phyloP scores from a whole-genome alignment of 2,888 invertebrate genomes.

The Hermaeophaga mercurialis region DNA sequence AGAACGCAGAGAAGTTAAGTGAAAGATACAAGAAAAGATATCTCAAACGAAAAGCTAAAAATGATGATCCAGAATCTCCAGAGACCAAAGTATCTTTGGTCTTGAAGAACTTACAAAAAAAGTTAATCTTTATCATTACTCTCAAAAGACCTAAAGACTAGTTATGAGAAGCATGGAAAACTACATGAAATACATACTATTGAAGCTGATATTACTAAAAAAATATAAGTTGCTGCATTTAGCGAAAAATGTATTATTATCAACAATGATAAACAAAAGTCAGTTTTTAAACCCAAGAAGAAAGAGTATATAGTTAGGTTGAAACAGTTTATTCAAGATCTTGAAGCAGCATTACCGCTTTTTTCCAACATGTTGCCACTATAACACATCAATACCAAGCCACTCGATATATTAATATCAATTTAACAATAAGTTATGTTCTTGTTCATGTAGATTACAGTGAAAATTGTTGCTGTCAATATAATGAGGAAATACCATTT shows the following conservation, averaged over 20 bases:
- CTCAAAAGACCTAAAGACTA: neutral
- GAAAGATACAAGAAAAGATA: constrained; percentile 1
- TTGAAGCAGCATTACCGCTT: too few relatives aligned
- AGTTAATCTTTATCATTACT: neutral
- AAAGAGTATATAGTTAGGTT: neutral
- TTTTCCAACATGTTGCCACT: too few relatives aligned
- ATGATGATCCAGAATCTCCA: neutral
- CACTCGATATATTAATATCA: neutral
- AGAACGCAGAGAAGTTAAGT: neutral
- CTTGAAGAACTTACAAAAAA: too few relatives aligned
- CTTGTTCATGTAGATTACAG: neutral
- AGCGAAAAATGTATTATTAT: neutral
- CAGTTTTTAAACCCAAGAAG: neutral
- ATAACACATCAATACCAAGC: neutral
- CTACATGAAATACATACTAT: neutral
- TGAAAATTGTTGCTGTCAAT: constrained; percentile 1
- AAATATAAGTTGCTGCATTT: neutral
- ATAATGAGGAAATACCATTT: neutral
- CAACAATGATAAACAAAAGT: neutral
- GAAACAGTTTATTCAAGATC: neutral
- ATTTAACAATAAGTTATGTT: neutral
- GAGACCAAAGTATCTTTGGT: neutral
- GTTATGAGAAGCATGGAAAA: neutral
- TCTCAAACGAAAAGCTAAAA: neutral
- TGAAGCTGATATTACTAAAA: neutral